A percentile compares a stretch with the other conserved stretches of the same genome.
Conservation (phyloP, 2,888 invertebrate species). For the Conops quadrifasciatus region DNA sequence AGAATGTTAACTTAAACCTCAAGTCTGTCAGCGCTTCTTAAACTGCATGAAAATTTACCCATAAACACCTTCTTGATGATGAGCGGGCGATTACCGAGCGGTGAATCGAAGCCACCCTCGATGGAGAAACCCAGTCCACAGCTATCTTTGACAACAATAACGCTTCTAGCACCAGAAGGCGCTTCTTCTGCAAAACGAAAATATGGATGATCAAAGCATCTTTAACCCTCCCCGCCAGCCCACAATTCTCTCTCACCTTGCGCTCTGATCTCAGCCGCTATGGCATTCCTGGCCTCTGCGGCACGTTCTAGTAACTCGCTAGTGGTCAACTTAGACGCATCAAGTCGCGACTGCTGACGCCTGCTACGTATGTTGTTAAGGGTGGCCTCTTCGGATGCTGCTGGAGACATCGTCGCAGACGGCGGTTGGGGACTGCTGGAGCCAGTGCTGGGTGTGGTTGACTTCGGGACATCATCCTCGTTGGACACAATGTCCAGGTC, state of each 20-base stretch:
- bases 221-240: not conserved
- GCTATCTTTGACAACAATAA: constrained; percentile 72
- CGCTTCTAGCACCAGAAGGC: constrained; percentile 52
- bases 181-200: constrained; percentile 53
- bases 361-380: constrained; percentile 57
- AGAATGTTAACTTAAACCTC: not conserved
- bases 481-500: constrained; percentile 64
- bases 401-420: constrained; percentile 34
- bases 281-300: constrained; percentile 61
- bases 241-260: constrained; percentile 52
- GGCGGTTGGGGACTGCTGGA: constrained; percentile 54
- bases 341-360: constrained; percentile 59
- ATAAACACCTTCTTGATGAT: constrained; percentile 93
- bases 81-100: constrained; percentile 87
- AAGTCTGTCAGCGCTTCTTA: not conserved
- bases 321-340: constrained; percentile 61
- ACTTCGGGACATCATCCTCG: constrained; percentile 46
- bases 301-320: constrained; percentile 62
- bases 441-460: constrained; percentile 44
- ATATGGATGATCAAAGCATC: not conserved
- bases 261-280: constrained; percentile 63
- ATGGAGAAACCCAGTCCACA: constrained; percentile 93
- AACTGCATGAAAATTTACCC: constrained; percentile 69
- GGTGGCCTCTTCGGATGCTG: constrained; percentile 48
- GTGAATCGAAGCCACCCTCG: constrained; percentile 92